A percentile compares a stretch with the other conserved stretches of the same genome.
Evolutionary conservation across 2,797 vertebrate species (phyloP).

Genomic region (Sebastes elongatus): DNA sequence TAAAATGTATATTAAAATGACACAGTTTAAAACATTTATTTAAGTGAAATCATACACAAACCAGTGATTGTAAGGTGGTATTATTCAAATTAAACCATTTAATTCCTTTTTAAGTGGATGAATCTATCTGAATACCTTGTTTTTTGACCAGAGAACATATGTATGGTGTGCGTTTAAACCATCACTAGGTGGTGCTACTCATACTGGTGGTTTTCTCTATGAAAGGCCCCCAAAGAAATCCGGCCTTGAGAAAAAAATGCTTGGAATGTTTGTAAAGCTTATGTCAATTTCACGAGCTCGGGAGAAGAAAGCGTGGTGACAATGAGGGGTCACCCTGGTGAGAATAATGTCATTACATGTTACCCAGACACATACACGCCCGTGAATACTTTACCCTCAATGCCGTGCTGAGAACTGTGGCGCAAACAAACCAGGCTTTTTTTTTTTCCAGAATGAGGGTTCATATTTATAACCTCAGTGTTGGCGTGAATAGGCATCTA

Average conservation of each 20-base stretch:
- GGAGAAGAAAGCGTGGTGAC: constrained; percentile 80
- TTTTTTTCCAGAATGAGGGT: constrained; percentile 36
- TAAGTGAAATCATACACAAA: neutral
- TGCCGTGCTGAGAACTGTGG: constrained; percentile 45
- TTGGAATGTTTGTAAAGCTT: constrained; percentile 86
- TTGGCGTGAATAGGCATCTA: constrained; percentile 33
- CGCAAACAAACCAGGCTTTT: constrained; percentile 48
- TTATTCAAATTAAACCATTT: neutral
- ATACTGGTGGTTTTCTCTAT: constrained; percentile 23
- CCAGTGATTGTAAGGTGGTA: neutral
- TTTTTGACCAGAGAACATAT: neutral
- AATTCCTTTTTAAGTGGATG: neutral
- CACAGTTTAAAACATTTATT: neutral
- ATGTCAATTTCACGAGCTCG: constrained; percentile 83
- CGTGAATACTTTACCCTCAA: constrained; percentile 57
- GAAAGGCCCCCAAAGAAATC: constrained; percentile 67
- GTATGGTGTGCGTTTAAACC: neutral
- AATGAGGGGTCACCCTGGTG: constrained; percentile 81
- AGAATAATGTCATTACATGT: constrained; percentile 84
- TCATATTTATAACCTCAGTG: constrained; percentile 65
- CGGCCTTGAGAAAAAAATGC: constrained; percentile 83
- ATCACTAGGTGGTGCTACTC: constrained; percentile 73
- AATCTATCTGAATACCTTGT: neutral
- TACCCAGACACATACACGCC: constrained; percentile 74
- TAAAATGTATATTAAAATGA: neutral